Percentiles rank a stretch among this genome's conserved stretches.
Conservation (phyloP, 2,113 vertebrate genomes). For the Coptodon rendalli region DNA sequence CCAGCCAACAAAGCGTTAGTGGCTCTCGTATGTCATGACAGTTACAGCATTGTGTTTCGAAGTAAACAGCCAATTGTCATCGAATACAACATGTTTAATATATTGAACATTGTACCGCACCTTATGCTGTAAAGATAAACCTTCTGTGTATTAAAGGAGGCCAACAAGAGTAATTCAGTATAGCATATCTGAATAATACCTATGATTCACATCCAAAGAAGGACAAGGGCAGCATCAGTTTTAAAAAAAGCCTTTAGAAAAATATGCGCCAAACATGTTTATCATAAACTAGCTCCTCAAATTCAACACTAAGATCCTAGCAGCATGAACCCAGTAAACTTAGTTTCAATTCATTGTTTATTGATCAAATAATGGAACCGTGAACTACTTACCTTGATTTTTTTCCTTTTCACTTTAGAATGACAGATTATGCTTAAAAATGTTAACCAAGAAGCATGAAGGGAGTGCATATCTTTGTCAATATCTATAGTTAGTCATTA, state of each 20-base stretch:
- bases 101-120: not conserved
- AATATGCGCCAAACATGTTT: not conserved
- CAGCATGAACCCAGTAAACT: not conserved
- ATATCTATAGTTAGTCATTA: not conserved
- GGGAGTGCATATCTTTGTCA: not conserved
- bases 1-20: slow-evolving; percentile 2
- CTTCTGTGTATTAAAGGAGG: not conserved
- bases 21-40: not conserved
- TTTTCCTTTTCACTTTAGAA: not conserved
- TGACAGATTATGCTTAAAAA: not conserved
- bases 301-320: not conserved
- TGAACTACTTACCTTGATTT: not conserved
- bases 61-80: slow-evolving; percentile 3
- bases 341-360: not conserved
- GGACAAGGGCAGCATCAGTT: not conserved
- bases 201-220: not conserved
- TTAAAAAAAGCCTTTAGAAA: not conserved
- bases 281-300: not conserved
- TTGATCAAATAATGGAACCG: not conserved
- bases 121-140: not conserved
- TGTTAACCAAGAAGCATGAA: not conserved
- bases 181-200: not conserved
- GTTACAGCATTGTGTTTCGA: not conserved
- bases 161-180: not conserved
- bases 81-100: not conserved